Evolutionary conservation across 2,113 vertebrate genomes (phyloP).

Genomic region (Butastur rufipennis): DNA sequence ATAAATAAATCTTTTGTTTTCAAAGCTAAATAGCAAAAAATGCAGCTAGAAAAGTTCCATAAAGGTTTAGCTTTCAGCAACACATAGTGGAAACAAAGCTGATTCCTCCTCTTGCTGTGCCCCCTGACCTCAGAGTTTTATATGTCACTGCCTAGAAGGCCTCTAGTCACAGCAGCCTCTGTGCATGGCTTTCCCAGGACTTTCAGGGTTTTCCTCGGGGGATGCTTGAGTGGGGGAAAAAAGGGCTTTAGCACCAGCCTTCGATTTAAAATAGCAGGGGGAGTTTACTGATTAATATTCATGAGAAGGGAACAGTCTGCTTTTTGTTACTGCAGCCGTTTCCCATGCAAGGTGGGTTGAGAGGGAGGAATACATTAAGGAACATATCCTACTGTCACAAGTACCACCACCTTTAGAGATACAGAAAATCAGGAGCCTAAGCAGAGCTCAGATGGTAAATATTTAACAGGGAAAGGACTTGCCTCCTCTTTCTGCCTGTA

Average conservation of each 20-base stretch:
- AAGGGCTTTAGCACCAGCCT: constrained; percentile 66
- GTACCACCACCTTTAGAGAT: constrained; percentile 52
- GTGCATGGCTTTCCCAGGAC: constrained; percentile 71
- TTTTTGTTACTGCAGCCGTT: constrained; percentile 69
- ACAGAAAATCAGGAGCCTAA: constrained; percentile 34
- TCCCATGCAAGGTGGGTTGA: constrained; percentile 78
- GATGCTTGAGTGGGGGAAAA: constrained; percentile 46
- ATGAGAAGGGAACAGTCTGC: constrained; percentile 77
- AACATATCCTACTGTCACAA: constrained; percentile 56
- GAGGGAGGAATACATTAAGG: constrained; percentile 78
- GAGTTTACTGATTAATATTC: constrained; percentile 83
- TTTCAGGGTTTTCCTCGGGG: constrained; percentile 58
- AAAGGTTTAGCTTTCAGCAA: constrained; percentile 77
- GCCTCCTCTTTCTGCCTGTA: constrained; percentile 40
- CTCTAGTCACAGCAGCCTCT: constrained; percentile 59
- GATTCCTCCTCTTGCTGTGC: constrained; percentile 69
- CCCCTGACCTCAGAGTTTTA: constrained; percentile 77
- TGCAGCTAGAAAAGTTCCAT: constrained; percentile 72
- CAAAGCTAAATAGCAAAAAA: constrained; percentile 76
- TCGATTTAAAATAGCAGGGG: constrained; percentile 73
- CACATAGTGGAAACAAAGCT: constrained; percentile 76
- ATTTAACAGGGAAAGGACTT: constrained; percentile 56
- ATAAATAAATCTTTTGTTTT: constrained; percentile 78
- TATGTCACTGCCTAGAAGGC: constrained; percentile 72
- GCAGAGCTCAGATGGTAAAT: constrained; percentile 61